Percentiles rank a stretch among this genome's conserved stretches.
phyloP scores from a whole-genome alignment of 92 coral and sea anemone genomes.

The Pocillopora meandrina region DNA sequence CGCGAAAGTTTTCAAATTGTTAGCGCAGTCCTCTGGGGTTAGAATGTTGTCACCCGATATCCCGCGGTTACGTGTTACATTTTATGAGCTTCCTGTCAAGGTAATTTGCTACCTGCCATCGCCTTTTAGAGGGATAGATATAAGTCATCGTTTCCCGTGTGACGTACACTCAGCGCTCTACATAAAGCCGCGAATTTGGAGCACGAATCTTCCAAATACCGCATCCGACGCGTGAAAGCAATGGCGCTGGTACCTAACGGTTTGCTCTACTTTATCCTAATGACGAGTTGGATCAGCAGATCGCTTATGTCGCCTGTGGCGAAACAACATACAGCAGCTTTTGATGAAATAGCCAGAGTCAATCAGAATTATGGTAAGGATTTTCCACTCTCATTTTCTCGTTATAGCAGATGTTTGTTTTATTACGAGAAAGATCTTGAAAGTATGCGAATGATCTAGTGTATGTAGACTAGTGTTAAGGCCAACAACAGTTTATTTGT shows the following conservation, averaged over 20 bases:
- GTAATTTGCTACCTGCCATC: slow-evolving; percentile 28
- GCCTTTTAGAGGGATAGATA: slow-evolving; percentile 25
- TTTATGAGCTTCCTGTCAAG: slow-evolving; percentile 37
- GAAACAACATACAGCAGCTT: slow-evolving; percentile 49
- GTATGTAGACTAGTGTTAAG: neutral
- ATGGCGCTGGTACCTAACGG: slow-evolving; percentile 15
- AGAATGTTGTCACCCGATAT: slow-evolving; percentile 16
- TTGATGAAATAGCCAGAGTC: slow-evolving; percentile 65
- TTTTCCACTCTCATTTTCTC: neutral
- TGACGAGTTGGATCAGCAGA: slow-evolving; percentile 20
- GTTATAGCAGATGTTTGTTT: neutral
- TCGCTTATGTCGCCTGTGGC: slow-evolving; percentile 14
- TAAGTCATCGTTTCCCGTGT: slow-evolving; percentile 37
- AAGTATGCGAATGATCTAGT: neutral
- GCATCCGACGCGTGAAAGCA: neutral
- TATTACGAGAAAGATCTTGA: neutral
- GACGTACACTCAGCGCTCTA: slow-evolving; percentile 30
- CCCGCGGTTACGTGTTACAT: slow-evolving; percentile 12
- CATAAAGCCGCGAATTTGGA: slow-evolving; percentile 24
- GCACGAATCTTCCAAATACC: slow-evolving; percentile 29
- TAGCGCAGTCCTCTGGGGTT: neutral
- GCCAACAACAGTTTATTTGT: neutral
- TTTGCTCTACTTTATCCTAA: slow-evolving; percentile 11
- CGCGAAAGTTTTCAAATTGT: neutral
- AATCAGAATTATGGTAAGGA: slow-evolving; percentile 66